These are phyloP conservation scores for Drosophila orena DNA, from an alignment of 1,140 invertebrate species.

Conservation along the genomic window DNA sequence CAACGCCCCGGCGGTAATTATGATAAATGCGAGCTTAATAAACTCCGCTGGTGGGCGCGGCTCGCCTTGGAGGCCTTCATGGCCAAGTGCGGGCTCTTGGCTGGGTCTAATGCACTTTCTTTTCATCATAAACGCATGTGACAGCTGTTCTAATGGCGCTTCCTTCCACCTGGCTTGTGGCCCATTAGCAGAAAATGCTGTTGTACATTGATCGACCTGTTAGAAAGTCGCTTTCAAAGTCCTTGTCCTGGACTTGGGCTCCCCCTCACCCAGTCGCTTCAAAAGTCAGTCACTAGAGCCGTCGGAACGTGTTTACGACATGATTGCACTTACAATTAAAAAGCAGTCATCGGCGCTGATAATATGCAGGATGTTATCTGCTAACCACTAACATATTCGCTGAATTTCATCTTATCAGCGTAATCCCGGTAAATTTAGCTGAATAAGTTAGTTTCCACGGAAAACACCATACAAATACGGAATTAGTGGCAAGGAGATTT, in stretches of 20 bases:
- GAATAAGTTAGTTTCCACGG: no score
- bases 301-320: slow-evolving; percentile 53
- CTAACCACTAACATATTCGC: no score
- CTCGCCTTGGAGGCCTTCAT: slow-evolving; percentile 33
- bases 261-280: slow-evolving; percentile 1
- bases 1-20: slow-evolving; percentile 59
- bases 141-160: slow-evolving; percentile 71
- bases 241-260: not conserved
- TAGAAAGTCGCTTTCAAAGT: not conserved
- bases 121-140: slow-evolving; percentile 26
- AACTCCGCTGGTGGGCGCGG: slow-evolving; percentile 28
- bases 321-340: slow-evolving; percentile 62
- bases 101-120: slow-evolving; percentile 64
- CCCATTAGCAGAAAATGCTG: slow-evolving; percentile 67
- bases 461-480: no score
- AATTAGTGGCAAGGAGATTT: no score
- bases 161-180: slow-evolving; percentile 50
- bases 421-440: no score
- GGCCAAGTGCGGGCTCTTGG: slow-evolving; percentile 14
- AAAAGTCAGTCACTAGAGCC: slow-evolving; percentile 26
- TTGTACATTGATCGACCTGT: slow-evolving; percentile 40
- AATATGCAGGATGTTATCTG: no score
- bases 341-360: no score
- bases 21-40: slow-evolving; percentile 77
- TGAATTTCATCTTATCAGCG: no score